Base-by-base conservation (phyloP, 1,140 invertebrate genomes). In the Drosophila grimshawi region DNA sequence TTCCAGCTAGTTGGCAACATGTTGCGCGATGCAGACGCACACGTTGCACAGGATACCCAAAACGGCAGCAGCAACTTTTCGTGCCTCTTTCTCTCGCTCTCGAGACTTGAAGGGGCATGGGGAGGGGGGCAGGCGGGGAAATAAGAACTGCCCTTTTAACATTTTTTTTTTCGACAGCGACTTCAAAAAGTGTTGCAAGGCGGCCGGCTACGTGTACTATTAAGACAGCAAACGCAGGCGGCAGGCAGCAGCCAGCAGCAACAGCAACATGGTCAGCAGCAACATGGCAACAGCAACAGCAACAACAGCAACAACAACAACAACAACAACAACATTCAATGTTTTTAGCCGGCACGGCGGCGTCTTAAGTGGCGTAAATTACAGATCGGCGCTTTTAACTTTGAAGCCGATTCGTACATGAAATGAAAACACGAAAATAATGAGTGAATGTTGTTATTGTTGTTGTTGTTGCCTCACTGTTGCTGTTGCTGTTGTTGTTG, bases 351-450 rank as follows among this genome's bases (percentile, higher is more conserved):
- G 85, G 70, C 77, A 78, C 85, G 86, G 86, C 85, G 86, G 86
- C 86, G 82, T 81, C 82, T 91, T 91, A 91, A 91, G 86, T 91
- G 81, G 90, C 85, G 86, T 90, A 92, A 92, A 92, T 92, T 92
- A 92, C 86, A 92, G 90, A 85, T 91, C 90, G 90, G 90, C 90
- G 81, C 78, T 80, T 91, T 92, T 91, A 91, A 92, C 90, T 92
- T 92, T 91, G 90, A 92, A 74, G 90, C 80, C 71, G 80, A 91
- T 86, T 91, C 90, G 90, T 92, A 92, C 90, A 91, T 90, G 90
- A 91, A 92, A 92, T 90, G 90, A 91, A 92, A 91, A 92, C 90
- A 92, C 90, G 90, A 90, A 80, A 88, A 88, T 91, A 92, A 91
- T 91, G 90, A 91, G 90, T 74, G 68, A 80, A 83, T 85, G 52